Conservation (phyloP, 2,113 vertebrate species). For the Salvelinus fontinalis region DNA sequence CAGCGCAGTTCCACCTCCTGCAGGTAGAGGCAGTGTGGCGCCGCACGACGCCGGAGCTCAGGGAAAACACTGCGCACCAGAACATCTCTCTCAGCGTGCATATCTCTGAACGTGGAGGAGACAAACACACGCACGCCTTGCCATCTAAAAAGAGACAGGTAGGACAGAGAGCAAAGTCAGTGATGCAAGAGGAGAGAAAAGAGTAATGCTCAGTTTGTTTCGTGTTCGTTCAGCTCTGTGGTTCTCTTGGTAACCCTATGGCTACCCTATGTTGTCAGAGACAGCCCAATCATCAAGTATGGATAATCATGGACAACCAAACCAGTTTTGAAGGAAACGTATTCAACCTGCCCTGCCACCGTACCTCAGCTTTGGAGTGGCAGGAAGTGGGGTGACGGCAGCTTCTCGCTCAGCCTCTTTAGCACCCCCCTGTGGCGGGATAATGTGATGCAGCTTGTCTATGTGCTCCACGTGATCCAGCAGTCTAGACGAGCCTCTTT, state of each 20-base stretch:
- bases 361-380: conserved; percentile 60
- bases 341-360: too few relatives aligned
- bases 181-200: background rate
- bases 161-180: background rate
- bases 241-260: background rate
- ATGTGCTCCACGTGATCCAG: conserved; percentile 84
- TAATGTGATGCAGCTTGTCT: conserved; percentile 80
- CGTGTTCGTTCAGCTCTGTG: background rate
- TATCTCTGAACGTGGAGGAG: conserved; percentile 90
- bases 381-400: conserved; percentile 34
- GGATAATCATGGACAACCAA: background rate
- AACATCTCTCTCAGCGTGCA: conserved; percentile 85
- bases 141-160: conserved; percentile 71
- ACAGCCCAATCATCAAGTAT: background rate
- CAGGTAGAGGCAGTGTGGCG: conserved; percentile 71
- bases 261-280: background rate
- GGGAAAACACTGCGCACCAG: conserved; percentile 82
- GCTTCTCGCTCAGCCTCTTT: conserved; percentile 23
- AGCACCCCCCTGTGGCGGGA: conserved; percentile 52
- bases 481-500: conserved; percentile 78
- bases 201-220: background rate
- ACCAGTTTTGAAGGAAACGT: too few relatives aligned
- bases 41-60: conserved; percentile 76
- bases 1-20: conserved; percentile 88
- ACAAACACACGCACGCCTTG: conserved; percentile 80